Evolutionary conservation across 53 echinoderm and acorn worm species (phyloP), one percentile per base, ranked within the genome.

Genomic region (Temnopleurus reevesii): DNA sequence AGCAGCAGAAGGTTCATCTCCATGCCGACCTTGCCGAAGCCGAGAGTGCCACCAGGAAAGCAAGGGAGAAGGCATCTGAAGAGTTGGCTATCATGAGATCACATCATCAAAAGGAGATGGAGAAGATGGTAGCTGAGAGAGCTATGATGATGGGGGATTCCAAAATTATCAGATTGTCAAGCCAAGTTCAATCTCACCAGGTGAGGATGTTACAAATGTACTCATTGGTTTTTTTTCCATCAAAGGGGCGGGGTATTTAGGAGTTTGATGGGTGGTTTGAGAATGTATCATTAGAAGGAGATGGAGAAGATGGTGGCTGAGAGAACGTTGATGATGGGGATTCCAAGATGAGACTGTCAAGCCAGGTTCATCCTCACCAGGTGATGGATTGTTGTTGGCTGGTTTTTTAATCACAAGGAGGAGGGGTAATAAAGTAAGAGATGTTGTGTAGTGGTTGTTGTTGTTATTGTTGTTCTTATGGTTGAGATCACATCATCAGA

Each of bases 171-270:
- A 94, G 91, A 64, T 86, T 98, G 1, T 89, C 60, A 31, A 91
- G 90, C 35, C 94, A 96, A 46, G 77, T 96, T 0, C 90, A 98
- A 12, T 56, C 99, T 71, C 99, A 98, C 26, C 91, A 96, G 99
- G 99, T 98, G 49, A 26, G 77, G n/a, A n/a, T n/a, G n/a, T n/a
- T n/a, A n/a, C n/a, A n/a, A n/a, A n/a, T n/a, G n/a, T n/a, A n/a
- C n/a, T n/a, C n/a, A n/a, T n/a, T n/a, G n/a, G n/a, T n/a, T n/a
- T n/a, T n/a, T n/a, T n/a, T n/a, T n/a, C n/a, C n/a, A n/a, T n/a
- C n/a, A n/a, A n/a, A n/a, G n/a, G n/a, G n/a, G n/a, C n/a, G n/a
- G n/a, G n/a, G n/a, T n/a, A n/a, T n/a, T n/a, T n/a, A n/a, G n/a
- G n/a, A n/a, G n/a, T n/a, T n/a, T n/a, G n/a, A n/a, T n/a, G n/a